Percentiles rank a stretch among this genome's conserved stretches.
Evolutionary conservation across 2,888 invertebrate genomes (phyloP).

Genomic region (Morinoia aosen): DNA sequence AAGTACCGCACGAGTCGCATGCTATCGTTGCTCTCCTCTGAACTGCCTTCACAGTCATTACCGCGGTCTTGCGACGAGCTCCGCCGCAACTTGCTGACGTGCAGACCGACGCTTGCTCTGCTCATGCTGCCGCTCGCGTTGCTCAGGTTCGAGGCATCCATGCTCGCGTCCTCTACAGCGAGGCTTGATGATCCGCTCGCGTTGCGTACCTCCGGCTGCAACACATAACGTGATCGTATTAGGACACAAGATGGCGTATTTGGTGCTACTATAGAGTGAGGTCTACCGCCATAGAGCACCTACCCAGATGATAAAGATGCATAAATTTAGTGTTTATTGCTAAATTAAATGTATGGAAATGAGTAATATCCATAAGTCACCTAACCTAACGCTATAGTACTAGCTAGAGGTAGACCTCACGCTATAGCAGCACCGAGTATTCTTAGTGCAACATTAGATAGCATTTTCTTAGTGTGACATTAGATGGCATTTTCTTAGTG

Average conservation of each 20-base stretch:
- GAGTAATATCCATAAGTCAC: no score
- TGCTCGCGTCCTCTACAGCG: conserved; percentile 73
- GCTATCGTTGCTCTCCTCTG: conserved; percentile 93
- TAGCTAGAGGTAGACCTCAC: no score
- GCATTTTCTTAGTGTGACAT: no score
- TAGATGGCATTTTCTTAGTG: no score
- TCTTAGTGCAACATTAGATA: no score
- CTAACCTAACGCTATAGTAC: no score
- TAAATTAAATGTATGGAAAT: no score
- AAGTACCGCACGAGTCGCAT: conserved; percentile 56
- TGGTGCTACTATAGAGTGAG: no score
- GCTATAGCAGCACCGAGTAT: no score
- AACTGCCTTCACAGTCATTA: conserved; percentile 83
- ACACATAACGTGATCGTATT: conserved; percentile 27
- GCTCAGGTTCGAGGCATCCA: conserved; percentile 76
- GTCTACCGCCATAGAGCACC: no score
- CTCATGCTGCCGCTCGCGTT: conserved; percentile 75
- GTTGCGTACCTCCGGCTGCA: conserved; percentile 52
- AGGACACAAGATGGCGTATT: conserved; percentile 70
- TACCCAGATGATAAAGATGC: no score
- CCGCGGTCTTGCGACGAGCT: conserved; percentile 63
- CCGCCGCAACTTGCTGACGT: conserved; percentile 64
- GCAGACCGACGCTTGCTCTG: conserved; percentile 56
- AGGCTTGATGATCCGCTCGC: conserved; percentile 74
- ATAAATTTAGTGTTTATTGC: no score